Evolutionary conservation across 2,797 vertebrate genomes (phyloP).

Genomic region (Cottoperca gobio): DNA sequence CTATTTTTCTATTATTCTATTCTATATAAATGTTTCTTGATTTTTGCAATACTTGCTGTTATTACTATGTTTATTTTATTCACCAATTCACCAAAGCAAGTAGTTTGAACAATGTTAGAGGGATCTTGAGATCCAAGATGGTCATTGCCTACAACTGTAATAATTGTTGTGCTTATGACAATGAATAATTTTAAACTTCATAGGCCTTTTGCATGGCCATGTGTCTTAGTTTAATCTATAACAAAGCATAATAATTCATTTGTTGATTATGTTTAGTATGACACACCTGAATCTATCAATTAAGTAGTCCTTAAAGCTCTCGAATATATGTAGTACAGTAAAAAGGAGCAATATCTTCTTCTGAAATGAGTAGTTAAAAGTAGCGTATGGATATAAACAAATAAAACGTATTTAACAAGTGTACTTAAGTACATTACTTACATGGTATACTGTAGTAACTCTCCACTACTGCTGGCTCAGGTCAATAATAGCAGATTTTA

Average conservation of each 20-base stretch:
- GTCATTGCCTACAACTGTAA: not conserved
- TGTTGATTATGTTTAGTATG: not conserved
- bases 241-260: not conserved
- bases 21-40: no score
- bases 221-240: not conserved
- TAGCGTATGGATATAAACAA: not conserved
- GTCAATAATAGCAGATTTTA: not conserved
- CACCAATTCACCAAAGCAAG: no score
- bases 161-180: not conserved
- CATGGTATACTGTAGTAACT: not conserved
- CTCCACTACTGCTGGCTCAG: rapidly evolving
- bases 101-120: no score
- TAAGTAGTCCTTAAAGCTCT: not conserved
- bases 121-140: not conserved
- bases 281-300: not conserved
- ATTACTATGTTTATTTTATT: no score
- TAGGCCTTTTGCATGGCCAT: no score
- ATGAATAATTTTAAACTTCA: not conserved
- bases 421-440: not conserved
- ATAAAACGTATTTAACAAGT: not conserved
- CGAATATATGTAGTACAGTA: not conserved
- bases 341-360: not conserved
- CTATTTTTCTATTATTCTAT: no score
- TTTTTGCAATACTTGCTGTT: no score
- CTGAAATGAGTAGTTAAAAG: not conserved